Evolutionary conservation across 2,888 invertebrate genomes (phyloP).

Genomic region (Dicycla oo): DNA sequence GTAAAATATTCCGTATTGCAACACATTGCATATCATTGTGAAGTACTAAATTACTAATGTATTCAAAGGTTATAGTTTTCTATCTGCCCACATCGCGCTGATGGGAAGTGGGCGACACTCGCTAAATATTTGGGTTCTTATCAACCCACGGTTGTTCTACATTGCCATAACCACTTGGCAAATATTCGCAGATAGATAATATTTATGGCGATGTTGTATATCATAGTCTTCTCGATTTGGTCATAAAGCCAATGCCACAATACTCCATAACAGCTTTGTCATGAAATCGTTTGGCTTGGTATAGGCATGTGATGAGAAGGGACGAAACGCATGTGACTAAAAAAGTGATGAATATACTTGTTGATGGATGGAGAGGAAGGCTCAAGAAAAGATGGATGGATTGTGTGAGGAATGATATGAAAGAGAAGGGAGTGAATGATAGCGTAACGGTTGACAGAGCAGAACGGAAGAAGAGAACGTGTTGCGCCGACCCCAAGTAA

Average conservation of each 20-base stretch:
- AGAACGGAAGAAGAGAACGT: no score
- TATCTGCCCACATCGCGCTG: conserved; percentile 72
- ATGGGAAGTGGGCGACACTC: conserved; percentile 76
- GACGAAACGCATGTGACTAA: no score
- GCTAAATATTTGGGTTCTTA: conserved; percentile 76
- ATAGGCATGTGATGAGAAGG: no score
- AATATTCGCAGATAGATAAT: conserved; percentile 50
- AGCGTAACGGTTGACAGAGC: no score
- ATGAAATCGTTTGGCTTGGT: no score
- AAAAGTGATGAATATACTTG: no score
- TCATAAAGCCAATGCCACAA: conserved; percentile 19
- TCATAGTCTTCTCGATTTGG: conserved; percentile 3
- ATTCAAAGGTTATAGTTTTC: conserved; percentile 75
- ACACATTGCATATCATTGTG: conserved; percentile 46
- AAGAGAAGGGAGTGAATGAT: no score
- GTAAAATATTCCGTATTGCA: conserved; percentile 37
- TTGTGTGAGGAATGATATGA: no score
- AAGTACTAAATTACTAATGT: conserved; percentile 46
- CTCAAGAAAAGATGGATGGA: no score
- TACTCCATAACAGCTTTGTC: conserved; percentile 2
- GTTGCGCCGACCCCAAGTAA: no score
- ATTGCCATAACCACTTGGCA: conserved; percentile 72
- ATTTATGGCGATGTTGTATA: conserved; percentile 17
- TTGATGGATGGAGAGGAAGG: no score
- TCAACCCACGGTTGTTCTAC: conserved; percentile 81